Evolutionary conservation across 2,797 vertebrate species (phyloP).

Genomic region (Parauchenoglanis punctatus): DNA sequence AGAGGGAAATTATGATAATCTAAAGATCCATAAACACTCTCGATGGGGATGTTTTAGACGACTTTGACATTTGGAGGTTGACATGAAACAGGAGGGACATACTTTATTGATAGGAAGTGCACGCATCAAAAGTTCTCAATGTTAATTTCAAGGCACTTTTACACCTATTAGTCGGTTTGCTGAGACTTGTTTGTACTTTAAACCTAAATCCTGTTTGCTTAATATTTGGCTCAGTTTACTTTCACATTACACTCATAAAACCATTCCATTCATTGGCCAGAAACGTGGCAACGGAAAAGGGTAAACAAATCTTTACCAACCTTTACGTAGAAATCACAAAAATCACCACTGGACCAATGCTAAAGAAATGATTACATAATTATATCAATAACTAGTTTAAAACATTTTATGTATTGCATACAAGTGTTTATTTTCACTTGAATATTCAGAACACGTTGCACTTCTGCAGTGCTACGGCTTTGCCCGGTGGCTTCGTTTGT

Average conservation of each 20-base stretch:
- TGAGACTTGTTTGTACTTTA: neutral
- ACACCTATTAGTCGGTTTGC: neutral
- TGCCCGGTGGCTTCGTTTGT: neutral
- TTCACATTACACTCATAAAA: neutral
- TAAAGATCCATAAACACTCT: conserved; percentile 34
- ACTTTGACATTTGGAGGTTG: conserved; percentile 14
- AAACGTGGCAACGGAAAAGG: neutral
- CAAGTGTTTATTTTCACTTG: neutral
- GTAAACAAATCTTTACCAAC: neutral
- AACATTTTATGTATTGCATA: neutral
- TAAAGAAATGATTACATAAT: neutral
- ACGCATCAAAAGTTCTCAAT: neutral
- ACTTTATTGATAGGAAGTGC: neutral
- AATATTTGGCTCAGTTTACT: neutral
- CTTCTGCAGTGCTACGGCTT: neutral
- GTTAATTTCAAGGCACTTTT: neutral
- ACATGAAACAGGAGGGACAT: conserved; percentile 1
- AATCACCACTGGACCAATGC: neutral
- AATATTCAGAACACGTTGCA: neutral
- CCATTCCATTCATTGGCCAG: neutral
- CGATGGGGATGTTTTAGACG: conserved; percentile 12
- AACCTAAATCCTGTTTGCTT: neutral
- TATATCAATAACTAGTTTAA: neutral
- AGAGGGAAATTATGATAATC: conserved; percentile 37
- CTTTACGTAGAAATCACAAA: neutral